These are phyloP conservation scores for Oscheius sp. DNA, from an alignment of 1,140 invertebrate genomes.

Conservation along the genomic window DNA sequence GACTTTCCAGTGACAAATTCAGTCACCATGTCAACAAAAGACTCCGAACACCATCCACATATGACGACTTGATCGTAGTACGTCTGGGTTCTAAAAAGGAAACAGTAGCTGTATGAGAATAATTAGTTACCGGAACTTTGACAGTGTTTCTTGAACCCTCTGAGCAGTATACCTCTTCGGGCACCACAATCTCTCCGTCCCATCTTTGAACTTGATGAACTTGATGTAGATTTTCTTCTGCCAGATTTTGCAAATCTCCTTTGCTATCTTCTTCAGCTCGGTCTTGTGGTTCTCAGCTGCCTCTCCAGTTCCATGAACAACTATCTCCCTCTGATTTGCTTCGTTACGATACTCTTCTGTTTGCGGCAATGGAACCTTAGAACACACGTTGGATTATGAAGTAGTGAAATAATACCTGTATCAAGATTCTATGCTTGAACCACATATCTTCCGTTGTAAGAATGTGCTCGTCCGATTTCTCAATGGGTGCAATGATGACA, in stretches of 20 bases:
- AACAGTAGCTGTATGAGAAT: background rate
- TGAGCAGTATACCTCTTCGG: background rate
- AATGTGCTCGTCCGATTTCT: background rate
- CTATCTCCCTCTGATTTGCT: background rate
- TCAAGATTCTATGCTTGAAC: background rate
- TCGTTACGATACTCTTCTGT: background rate
- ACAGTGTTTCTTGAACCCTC: background rate
- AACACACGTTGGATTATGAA: background rate
- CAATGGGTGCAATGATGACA: background rate
- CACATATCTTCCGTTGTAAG: background rate
- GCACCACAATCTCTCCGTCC: background rate
- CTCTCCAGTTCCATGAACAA: background rate
- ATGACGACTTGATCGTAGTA: conserved; percentile 31
- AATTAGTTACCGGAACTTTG: conserved; percentile 7
- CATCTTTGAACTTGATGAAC: conserved; percentile 4
- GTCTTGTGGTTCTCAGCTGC: background rate
- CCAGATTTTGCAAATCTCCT: conserved; percentile 14
- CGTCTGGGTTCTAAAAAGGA: conserved; percentile 16
- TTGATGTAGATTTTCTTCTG: background rate
- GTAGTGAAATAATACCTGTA: conserved; percentile 1
- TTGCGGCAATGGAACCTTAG: conserved; percentile 16
- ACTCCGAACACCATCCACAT: background rate
- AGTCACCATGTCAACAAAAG: conserved; percentile 7
- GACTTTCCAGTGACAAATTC: conserved; percentile 10
- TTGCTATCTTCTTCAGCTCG: conserved; percentile 2